Percentiles rank a stretch among this genome's conserved stretches.
Conservation (phyloP, 2,888 invertebrate genomes). For the Cryptocephalus primarius region DNA sequence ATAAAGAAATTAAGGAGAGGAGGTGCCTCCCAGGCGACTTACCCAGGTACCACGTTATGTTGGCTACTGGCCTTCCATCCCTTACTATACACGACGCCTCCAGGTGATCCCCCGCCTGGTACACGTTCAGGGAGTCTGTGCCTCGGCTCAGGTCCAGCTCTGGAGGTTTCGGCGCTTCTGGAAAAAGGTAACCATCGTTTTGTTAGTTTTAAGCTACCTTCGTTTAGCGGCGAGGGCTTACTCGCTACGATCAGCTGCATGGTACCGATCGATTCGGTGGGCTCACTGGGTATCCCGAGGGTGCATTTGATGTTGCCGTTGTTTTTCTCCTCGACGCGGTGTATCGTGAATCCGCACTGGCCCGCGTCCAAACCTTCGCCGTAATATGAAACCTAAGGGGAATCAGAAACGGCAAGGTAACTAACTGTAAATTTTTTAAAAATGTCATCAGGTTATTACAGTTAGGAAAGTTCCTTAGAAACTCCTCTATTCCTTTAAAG, state of each 20-base stretch:
- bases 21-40: slow-evolving; percentile 5
- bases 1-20: neutral
- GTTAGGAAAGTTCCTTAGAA: no score
- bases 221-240: slow-evolving; percentile 43
- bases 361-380: slow-evolving; percentile 47
- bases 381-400: slow-evolving; percentile 34
- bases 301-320: slow-evolving; percentile 62
- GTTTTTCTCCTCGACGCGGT: slow-evolving; percentile 50
- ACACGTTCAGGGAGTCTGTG: slow-evolving; percentile 34
- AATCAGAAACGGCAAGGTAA: neutral
- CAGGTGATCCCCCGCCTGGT: slow-evolving; percentile 51
- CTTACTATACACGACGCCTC: slow-evolving; percentile 56
- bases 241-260: slow-evolving; percentile 61
- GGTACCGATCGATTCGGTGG: slow-evolving; percentile 45
- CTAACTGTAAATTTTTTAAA: no score
- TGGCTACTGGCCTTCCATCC: slow-evolving; percentile 64
- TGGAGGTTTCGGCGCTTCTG: slow-evolving; percentile 39
- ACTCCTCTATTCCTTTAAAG: no score
- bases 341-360: slow-evolving; percentile 61
- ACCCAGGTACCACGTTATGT: slow-evolving; percentile 64
- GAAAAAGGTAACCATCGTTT: slow-evolving; percentile 17
- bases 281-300: slow-evolving; percentile 47
- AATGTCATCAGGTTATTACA: no score
- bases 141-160: slow-evolving; percentile 38
- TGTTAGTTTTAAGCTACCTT: neutral